Conservation (phyloP, 2,888 invertebrate species). For the Xanthorhoe designata region DNA sequence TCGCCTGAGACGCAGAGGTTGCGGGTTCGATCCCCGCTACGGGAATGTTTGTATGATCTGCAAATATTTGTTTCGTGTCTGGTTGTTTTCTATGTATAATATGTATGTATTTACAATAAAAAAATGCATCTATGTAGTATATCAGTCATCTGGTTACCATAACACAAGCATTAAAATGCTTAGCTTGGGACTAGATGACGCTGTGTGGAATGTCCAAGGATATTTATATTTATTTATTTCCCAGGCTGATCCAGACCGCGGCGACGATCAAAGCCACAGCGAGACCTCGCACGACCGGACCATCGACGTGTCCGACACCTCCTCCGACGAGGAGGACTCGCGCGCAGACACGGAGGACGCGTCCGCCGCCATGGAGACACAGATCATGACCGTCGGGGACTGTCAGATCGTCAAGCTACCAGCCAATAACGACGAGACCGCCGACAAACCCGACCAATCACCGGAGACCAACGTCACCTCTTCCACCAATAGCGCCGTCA, state of each 20-base stretch:
- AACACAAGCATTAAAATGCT: too few species aligned
- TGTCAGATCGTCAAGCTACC: constrained; percentile 82
- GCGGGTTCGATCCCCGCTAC: too few species aligned
- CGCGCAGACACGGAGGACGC: constrained; percentile 70
- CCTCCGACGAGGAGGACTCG: constrained; percentile 73
- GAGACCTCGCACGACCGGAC: constrained; percentile 63
- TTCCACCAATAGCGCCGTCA: constrained; percentile 71
- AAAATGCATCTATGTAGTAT: too few species aligned
- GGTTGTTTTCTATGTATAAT: too few species aligned
- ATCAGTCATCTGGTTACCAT: too few species aligned
- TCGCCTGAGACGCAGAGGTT: too few species aligned
- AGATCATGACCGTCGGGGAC: constrained; percentile 82
- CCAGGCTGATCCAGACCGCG: constrained; percentile 66
- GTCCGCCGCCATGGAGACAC: constrained; percentile 71
- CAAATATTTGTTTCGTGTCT: too few species aligned
- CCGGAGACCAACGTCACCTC: constrained; percentile 57
- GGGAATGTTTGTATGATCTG: too few species aligned
- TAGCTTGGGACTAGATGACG: too few species aligned
- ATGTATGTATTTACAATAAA: too few species aligned
- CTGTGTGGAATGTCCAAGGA: neutral
- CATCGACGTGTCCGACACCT: constrained; percentile 78
- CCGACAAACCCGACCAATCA: constrained; percentile 57
- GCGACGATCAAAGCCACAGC: constrained; percentile 19
- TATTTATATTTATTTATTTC: neutral
- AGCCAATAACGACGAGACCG: constrained; percentile 54